Base-by-base conservation (phyloP, 2,888 invertebrate genomes). In the Troides oblongomaculatus region DNA sequence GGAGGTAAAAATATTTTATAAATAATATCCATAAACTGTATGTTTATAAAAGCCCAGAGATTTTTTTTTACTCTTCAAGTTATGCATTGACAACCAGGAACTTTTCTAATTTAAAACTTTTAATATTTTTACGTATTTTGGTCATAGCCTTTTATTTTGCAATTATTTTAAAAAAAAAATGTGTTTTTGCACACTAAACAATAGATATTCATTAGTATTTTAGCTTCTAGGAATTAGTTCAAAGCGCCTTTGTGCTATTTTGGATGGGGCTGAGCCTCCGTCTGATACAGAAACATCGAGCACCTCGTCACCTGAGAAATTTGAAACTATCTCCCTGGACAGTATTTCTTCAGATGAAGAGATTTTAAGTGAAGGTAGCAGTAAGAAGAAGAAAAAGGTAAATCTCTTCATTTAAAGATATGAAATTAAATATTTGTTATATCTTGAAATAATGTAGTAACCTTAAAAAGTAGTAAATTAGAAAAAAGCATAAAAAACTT, bases 291-390 rank as follows among this genome's bases (percentile, higher is more conserved):
- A 92, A 67, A 90, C 92, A 0, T 91, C 92, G 0, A 88, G 88
- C 71, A 76, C 73, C 0, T 84, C 85, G 0, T 79, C 88, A 0
- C 81, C 82, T 0, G 88, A 86, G 8, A 75, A 73, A 3, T 17
- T 87, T 79, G 95, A 94, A 79, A 94, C 94, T 2, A 93, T 94
- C 68, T 94, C 94, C 0, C 80, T 94, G 71, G 94, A 94, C 77
- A 94, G 94, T 81, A 94, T 94, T 64, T 94, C 94, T 0, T 94
- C 94, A 0, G 92, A 91, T 68, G 93, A 93, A 2, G 90, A 87
- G 71, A 82, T 90, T 23, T 76, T 91, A 1, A 87, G 86, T 57
- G 82, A 88, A 53, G 72, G 74, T 4, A 84, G 81, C 12, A 77
- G 78, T 1, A 87, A 81, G 65, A 81, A 79, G 70, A 90, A 88